phyloP scores from a whole-genome alignment of 2,113 vertebrate species.

The Thamnophis sirtalis region DNA sequence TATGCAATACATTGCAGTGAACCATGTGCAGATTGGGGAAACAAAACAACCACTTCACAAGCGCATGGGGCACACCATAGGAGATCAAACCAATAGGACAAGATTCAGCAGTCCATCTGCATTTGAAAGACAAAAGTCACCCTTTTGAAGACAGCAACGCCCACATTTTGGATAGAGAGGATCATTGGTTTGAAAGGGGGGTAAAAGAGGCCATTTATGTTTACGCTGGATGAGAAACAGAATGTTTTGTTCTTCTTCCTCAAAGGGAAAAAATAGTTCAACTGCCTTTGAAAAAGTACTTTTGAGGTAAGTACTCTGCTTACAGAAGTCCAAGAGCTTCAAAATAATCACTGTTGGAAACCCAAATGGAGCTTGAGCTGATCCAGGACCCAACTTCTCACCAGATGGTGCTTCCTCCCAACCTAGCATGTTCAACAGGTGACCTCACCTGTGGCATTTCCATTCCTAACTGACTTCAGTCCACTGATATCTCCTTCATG shows the following conservation, averaged over 20 bases:
- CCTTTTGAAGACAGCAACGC: background rate
- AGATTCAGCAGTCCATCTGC: background rate
- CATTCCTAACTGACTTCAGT: background rate
- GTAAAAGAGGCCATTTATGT: too few relatives aligned
- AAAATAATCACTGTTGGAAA: background rate
- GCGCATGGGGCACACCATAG: too few relatives aligned
- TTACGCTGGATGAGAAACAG: background rate
- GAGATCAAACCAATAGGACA: background rate
- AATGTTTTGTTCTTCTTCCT: background rate
- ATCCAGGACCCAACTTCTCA: background rate
- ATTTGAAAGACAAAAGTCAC: background rate
- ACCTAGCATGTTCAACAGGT: background rate
- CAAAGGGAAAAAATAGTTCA: background rate
- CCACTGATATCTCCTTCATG: background rate
- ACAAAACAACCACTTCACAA: background rate
- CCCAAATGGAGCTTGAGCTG: background rate
- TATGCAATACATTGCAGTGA: background rate
- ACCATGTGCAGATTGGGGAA: background rate
- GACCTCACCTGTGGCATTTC: background rate
- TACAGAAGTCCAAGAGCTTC: background rate
- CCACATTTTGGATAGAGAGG: background rate
- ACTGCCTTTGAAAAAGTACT: background rate
- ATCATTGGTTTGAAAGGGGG: too few relatives aligned
- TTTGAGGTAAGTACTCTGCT: background rate
- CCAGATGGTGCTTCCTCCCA: background rate